Percentiles rank a stretch among this genome's conserved stretches.
Conservation (phyloP, 2,797 vertebrate species). For the Liparis tanakae region DNA sequence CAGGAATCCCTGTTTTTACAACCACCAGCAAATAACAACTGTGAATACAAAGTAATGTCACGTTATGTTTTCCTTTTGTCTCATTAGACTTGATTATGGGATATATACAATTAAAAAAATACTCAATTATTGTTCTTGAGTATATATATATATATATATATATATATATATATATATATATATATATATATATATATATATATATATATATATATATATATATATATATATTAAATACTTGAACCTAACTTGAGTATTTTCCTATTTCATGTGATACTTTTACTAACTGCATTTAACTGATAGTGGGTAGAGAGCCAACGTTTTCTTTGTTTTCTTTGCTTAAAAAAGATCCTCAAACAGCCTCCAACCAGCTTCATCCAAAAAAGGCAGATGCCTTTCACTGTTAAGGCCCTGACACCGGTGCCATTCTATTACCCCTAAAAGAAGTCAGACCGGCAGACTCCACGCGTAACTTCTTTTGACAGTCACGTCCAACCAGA, state of each 20-base stretch:
- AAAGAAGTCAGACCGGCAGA: not conserved
- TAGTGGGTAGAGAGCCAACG: not conserved
- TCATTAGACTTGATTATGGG: too few species aligned
- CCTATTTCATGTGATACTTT: not conserved
- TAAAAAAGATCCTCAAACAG: not conserved
- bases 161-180: too few species aligned
- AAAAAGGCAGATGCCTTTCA: not conserved
- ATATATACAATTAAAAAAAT: too few species aligned
- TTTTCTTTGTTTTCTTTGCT: not conserved
- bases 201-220: too few species aligned
- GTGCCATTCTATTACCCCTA: not conserved
- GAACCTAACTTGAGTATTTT: not conserved
- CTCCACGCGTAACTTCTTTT: not conserved
- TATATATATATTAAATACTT: too few species aligned
- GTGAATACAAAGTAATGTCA: too few species aligned
- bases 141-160: too few species aligned
- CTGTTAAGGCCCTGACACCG: not conserved
- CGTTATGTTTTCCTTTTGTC: too few species aligned
- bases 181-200: too few species aligned
- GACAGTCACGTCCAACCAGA: not conserved
- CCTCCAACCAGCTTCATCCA: not conserved
- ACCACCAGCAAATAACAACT: not conserved
- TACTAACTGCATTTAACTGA: too few species aligned
- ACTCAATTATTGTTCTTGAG: too few species aligned
- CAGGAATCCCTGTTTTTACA: not conserved